These are phyloP conservation scores for Rhingia campestris DNA, from an alignment of 2,888 invertebrate genomes.

Conservation along the genomic window DNA sequence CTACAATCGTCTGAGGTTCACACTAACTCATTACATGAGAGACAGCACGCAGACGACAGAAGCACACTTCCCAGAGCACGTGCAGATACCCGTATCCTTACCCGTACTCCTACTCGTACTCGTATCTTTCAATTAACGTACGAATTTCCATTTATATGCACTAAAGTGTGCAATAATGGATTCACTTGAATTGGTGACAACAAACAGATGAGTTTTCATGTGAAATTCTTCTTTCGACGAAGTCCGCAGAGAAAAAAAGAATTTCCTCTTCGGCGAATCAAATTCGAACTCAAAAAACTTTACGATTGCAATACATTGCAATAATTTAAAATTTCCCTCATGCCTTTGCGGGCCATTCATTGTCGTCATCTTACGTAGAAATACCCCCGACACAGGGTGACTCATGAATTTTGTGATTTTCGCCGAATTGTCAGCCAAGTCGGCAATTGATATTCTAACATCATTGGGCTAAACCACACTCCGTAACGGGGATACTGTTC, in stretches of 20 bases:
- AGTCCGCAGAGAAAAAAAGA: not conserved
- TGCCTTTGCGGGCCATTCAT: conserved; percentile 31
- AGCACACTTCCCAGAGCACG: not conserved
- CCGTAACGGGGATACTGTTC: conserved; percentile 11
- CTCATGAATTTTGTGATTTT: not conserved
- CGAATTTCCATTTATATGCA: conserved; percentile 28
- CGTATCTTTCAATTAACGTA: conserved; percentile 25
- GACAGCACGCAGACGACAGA: not conserved
- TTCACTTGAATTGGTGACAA: conserved; percentile 45
- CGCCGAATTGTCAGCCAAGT: conserved; percentile 37
- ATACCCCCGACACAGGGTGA: conserved; percentile 33
- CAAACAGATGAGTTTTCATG: conserved; percentile 44
- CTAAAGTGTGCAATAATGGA: conserved; percentile 40
- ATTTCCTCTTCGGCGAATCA: not conserved
- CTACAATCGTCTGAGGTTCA: conserved; percentile 2
- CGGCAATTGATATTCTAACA: conserved; percentile 45
- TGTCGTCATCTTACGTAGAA: conserved; percentile 50
- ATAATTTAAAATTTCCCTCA: conserved; percentile 55
- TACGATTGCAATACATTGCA: not conserved
- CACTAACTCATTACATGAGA: not conserved
- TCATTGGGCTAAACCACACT: conserved; percentile 5
- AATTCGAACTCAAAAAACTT: not conserved
- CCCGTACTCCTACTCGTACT: too few species aligned
- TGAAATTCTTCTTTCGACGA: conserved; percentile 30
- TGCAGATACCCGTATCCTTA: too few species aligned